phyloP scores from a whole-genome alignment of 2,888 invertebrate species.

The Plebejus argus region DNA sequence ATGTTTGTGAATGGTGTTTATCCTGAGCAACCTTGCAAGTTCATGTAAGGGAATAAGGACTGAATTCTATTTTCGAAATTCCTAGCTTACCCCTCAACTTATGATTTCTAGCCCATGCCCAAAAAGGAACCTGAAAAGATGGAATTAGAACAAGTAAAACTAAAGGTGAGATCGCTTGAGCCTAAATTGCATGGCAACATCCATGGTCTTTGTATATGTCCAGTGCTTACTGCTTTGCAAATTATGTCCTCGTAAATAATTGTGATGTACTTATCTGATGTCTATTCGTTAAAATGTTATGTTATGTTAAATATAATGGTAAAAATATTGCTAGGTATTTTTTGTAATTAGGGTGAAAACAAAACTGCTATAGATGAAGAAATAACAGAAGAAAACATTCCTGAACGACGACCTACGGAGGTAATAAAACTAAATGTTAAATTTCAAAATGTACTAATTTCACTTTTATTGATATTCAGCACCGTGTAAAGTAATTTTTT shows the following conservation, averaged over 20 bases:
- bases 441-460: neutral
- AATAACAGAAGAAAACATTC: slow-evolving; percentile 31
- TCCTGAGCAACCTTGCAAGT: slow-evolving; percentile 9
- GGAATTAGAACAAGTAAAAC: slow-evolving; percentile 65
- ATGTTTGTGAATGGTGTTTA: slow-evolving; percentile 26
- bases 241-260: slow-evolving; percentile 29
- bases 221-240: slow-evolving; percentile 16
- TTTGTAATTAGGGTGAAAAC: slow-evolving; percentile 70
- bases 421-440: neutral
- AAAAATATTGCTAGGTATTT: slow-evolving; percentile 1
- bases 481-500: neutral
- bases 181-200: slow-evolving; percentile 21
- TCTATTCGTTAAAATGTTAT: slow-evolving; percentile 24
- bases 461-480: neutral
- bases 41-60: neutral
- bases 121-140: slow-evolving; percentile 58
- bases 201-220: neutral
- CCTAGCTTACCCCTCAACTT: slow-evolving; percentile 64
- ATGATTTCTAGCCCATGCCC: slow-evolving; percentile 65
- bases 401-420: neutral
- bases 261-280: neutral
- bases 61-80: slow-evolving; percentile 38
- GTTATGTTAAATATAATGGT: slow-evolving; percentile 26
- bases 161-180: slow-evolving; percentile 66
- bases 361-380: slow-evolving; percentile 56